Conservation (phyloP, 2,888 invertebrate species). For the Hydroisotoma schaefferi region DNA sequence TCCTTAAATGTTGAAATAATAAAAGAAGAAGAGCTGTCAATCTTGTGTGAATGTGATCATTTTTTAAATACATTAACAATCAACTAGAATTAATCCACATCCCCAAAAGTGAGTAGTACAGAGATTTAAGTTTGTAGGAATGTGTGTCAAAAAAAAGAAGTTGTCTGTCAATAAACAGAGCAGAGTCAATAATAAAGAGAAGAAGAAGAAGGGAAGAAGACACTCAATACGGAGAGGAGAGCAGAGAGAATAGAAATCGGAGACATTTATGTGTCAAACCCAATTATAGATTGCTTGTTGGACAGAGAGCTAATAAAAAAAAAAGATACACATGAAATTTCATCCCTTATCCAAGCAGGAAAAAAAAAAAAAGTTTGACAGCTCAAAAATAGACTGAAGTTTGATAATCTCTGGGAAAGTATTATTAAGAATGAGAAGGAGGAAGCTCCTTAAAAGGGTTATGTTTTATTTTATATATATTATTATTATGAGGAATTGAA, state of each 20-base stretch:
- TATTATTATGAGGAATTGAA: not conserved
- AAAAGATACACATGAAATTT: not conserved
- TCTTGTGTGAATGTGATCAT: constrained; percentile 19
- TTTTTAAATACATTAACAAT: too few relatives aligned
- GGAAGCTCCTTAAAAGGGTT: not conserved
- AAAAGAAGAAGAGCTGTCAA: constrained; percentile 20
- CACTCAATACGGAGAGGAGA: too few relatives aligned
- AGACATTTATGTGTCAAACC: constrained; percentile 6
- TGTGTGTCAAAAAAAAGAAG: too few relatives aligned
- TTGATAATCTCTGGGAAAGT: too few relatives aligned
- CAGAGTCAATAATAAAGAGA: too few relatives aligned
- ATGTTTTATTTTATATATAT: not conserved
- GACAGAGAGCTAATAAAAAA: not conserved
- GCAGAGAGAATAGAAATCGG: too few relatives aligned
- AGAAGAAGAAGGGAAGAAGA: too few relatives aligned
- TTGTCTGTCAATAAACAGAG: too few relatives aligned
- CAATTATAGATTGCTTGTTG: constrained; percentile 13
- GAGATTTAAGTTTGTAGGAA: too few relatives aligned
- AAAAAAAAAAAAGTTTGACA: not conserved
- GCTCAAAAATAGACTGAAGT: too few relatives aligned
- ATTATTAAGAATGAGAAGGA: not conserved
- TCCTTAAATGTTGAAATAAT: too few relatives aligned
- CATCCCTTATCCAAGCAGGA: not conserved
- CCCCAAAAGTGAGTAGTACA: not conserved
- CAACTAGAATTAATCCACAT: not conserved